Evolutionary conservation across 2,888 invertebrate species (phyloP), one percentile per base, ranked within the genome.

Genomic region (Caenorhabditis uteleia): DNA sequence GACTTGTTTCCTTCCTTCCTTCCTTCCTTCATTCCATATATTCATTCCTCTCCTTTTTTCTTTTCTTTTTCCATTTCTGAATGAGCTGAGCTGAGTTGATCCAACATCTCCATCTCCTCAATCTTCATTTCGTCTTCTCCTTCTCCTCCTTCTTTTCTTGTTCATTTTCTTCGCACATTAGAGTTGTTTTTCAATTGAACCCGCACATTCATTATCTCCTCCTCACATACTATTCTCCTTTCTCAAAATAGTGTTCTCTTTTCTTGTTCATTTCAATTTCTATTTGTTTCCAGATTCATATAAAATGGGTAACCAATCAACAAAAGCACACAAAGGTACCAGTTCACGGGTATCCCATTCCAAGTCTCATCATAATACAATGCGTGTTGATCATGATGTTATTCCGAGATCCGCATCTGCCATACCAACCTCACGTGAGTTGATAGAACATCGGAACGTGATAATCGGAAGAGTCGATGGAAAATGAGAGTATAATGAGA

Each of bases 341-440:
- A 56, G 36, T 36, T 50, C 59, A 38, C 53, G 59, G 46, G 53
- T 59, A 25, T 54, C 59, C 20, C 59, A 59, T 48, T 59, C 59
- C n/a, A 59, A 53, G 31, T 59, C 59, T 6, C 53, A 59, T 18
- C 53, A 54, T 48, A 27, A 49, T 21, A 39, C 53, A 18, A 45
- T 55, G 38, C 44, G 57, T 50, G 50, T 57, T 14, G 54, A 59
- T 10, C 46, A 49, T 29, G 55, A 56, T 39, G 50, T 60, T 20
- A 65, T 69, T 55, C 65, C 69, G 8, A 53, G 69, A 58, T 69
- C 69, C 29, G 57, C 60, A 27, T 69, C 69, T 12, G 65, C 61
- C 36, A 58, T 61, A 18, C 54, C 57, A 4, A 44, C 60, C 3
- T 49, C 50, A 25, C 49, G 61, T 61, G 8, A 50, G 45, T 34